Evolutionary conservation across 2,797 vertebrate genomes (phyloP), one percentile per base, ranked within the genome.

Genomic region (Gadopsis marmoratus): DNA sequence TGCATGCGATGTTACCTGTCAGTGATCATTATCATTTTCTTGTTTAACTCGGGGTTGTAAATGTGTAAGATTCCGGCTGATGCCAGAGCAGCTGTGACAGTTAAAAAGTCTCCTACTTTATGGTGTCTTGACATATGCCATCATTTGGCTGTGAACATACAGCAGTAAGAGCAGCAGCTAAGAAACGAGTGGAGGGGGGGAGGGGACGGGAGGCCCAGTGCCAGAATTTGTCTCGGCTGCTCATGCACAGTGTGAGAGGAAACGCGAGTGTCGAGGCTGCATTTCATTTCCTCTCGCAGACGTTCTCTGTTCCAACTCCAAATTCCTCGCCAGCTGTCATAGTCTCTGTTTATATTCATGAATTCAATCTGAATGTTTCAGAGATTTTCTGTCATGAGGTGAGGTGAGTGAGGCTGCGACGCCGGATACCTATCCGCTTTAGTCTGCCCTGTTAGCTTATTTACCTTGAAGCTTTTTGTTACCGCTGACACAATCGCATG

Each of bases 271-370:
- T 72, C 17, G 65, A 82, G 67, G 67, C 85, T 79, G 76, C 82
- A 88, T 91, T 90, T 91, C 51, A 90, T 91, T 89, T 87, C 82
- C 82, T 84, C 74, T 79, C 58, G 3, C 74, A 82, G 81, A 82
- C 76, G 14, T 71, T 77, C 74, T 83, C 76, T 77, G 79, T 81
- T 84, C 65, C 79, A 79, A 77, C 83, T 89, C 88, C 73, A 31
- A 76, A 84, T 88, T 93, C 78, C 78, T 85, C 71, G n/a, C 77
- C 79, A 90, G 85, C 89, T 94, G 88, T 90, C 90, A 91, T n/a
- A 48, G 73, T 65, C 58, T 71, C 21, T 73, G 71, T 91, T 91
- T 86, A 85, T 85, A 89, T 94, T 93, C 89, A 93, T 90, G 82
- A 84, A 88, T 91, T 93, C 86, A 79, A 75, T 91, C 77, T 89